phyloP scores from a whole-genome alignment of 2,888 invertebrate genomes.

The Pteria penguin region DNA sequence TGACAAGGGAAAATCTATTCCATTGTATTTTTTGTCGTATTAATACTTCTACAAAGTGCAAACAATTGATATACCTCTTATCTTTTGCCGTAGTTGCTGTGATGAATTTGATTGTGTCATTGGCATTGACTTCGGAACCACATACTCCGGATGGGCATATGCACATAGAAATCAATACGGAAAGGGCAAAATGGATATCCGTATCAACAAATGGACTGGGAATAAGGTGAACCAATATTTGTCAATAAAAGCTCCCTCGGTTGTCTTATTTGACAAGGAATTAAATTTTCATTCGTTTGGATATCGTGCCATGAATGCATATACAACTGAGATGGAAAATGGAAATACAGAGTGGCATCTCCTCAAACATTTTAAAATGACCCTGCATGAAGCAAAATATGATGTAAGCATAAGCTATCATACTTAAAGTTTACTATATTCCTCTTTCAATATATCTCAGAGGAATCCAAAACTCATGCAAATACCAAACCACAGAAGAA shows the following conservation, averaged over 20 bases:
- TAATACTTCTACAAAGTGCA: no score
- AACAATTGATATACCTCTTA: no score
- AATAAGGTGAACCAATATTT: not conserved
- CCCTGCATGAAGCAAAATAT: not conserved
- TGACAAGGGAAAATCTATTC: no score
- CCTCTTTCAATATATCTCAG: no score
- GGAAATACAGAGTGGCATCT: not conserved
- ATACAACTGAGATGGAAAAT: not conserved
- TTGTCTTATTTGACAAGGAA: conserved; percentile 1
- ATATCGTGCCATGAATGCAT: conserved; percentile 3
- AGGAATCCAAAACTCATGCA: no score
- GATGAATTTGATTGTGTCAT: not conserved
- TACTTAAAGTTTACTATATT: no score
- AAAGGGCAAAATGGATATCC: not conserved
- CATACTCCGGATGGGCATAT: conserved; percentile 21
- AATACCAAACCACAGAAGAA: no score
- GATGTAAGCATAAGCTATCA: no score
- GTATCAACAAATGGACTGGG: not conserved
- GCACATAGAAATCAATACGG: not conserved
- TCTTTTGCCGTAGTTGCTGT: no score
- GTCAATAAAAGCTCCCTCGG: conserved; percentile 12
- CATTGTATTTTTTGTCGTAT: no score
- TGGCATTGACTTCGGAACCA: conserved; percentile 18
- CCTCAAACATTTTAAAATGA: conserved; percentile 10
- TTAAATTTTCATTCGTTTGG: conserved; percentile 23